These are phyloP conservation scores for Oasisia sp. DNA, from an alignment of 2,888 invertebrate species.

Conservation along the genomic window DNA sequence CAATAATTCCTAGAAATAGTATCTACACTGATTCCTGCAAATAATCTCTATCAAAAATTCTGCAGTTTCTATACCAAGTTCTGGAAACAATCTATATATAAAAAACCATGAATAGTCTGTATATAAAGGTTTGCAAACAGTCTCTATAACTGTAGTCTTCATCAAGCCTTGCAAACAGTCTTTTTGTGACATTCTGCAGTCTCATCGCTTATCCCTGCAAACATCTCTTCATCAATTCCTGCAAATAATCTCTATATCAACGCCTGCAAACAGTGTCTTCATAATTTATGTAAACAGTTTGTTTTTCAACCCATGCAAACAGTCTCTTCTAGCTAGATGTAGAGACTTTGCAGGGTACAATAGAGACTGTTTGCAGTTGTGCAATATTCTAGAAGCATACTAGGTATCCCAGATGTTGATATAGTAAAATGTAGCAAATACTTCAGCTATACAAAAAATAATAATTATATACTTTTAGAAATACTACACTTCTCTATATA, in stretches of 20 bases:
- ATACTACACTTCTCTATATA: background rate
- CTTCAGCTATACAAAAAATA: background rate
- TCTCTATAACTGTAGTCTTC: background rate
- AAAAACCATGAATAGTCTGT: too few species aligned
- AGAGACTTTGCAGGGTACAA: too few species aligned
- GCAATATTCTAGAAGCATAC: background rate
- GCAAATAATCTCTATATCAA: too few species aligned
- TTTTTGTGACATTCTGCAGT: too few species aligned
- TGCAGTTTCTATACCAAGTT: too few species aligned
- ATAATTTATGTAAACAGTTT: too few species aligned
- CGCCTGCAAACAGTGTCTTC: background rate
- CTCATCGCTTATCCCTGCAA: background rate
- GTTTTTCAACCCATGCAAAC: too few species aligned
- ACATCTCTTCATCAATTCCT: background rate
- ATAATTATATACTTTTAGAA: background rate
- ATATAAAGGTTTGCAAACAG: too few species aligned
- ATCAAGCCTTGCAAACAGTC: constrained; percentile 22
- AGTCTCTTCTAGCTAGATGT: too few species aligned
- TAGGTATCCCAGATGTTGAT: background rate
- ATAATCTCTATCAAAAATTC: too few species aligned
- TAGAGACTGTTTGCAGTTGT: background rate
- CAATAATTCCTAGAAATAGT: background rate
- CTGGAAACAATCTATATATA: too few species aligned
- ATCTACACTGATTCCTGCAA: too few species aligned
- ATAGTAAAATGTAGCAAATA: background rate